Evolutionary conservation across 1,140 invertebrate genomes (phyloP).

Genomic region (Brachionus rotundiformis): DNA sequence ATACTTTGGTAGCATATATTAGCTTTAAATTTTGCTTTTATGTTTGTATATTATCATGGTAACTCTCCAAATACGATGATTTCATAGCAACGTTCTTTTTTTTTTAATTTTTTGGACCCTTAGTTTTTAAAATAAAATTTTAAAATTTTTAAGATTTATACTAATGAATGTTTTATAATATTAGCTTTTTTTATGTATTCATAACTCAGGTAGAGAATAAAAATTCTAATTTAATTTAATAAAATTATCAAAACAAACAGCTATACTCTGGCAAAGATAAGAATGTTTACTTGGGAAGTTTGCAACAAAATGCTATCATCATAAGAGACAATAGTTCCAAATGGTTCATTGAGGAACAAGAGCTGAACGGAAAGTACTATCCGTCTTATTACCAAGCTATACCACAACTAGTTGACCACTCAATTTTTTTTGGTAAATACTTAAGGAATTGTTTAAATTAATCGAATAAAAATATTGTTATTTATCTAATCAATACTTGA

Average conservation of each 20-base stretch:
- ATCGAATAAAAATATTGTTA: no score
- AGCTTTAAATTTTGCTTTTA: neutral
- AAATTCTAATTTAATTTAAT: no score
- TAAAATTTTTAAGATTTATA: no score
- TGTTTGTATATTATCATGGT: neutral
- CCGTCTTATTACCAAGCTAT: neutral
- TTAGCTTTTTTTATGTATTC: no score
- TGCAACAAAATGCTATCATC: neutral
- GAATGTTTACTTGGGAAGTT: constrained; percentile 3
- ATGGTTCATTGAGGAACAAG: neutral
- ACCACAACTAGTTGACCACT: neutral
- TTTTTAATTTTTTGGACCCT: neutral
- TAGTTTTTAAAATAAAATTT: neutral
- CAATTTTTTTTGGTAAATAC: neutral
- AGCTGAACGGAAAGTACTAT: neutral
- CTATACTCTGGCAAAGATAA: neutral
- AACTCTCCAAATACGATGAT: neutral
- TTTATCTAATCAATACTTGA: no score
- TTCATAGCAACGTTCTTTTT: neutral
- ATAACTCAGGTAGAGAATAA: no score
- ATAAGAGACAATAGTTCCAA: neutral
- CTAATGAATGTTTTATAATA: no score
- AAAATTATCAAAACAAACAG: neutral
- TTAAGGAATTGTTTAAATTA: no score
- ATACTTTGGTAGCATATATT: neutral